Percentiles rank a stretch among this genome's conserved stretches.
Evolutionary conservation across 2,888 invertebrate species (phyloP).

Genomic region (Hydraecia micacea): DNA sequence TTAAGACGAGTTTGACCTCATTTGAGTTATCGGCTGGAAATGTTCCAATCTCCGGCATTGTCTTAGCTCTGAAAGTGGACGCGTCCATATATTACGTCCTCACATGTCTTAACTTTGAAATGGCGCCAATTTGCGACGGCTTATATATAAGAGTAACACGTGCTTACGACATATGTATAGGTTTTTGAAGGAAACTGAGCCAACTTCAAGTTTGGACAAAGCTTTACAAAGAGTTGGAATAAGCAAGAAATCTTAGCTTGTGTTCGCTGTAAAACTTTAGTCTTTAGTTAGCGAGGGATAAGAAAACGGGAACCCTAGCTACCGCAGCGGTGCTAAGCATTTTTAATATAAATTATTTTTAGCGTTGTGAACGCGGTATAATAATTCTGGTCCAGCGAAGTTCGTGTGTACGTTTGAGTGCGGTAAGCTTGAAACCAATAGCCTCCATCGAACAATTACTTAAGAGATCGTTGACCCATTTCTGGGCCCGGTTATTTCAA

Average conservation of each 20-base stretch:
- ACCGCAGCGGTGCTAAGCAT: slow-evolving; percentile 10
- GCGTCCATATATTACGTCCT: slow-evolving; percentile 69
- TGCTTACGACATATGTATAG: slow-evolving; percentile 46
- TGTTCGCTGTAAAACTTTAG: slow-evolving; percentile 46
- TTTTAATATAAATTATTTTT: slow-evolving; percentile 40
- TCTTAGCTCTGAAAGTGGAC: slow-evolving; percentile 77
- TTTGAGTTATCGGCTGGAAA: slow-evolving; percentile 84
- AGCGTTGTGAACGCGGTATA: background rate
- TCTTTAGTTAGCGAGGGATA: slow-evolving; percentile 51
- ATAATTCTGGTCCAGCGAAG: slow-evolving; percentile 35
- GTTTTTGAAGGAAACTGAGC: slow-evolving; percentile 46
- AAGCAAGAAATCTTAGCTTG: slow-evolving; percentile 48
- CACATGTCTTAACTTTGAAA: slow-evolving; percentile 70
- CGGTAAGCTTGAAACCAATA: slow-evolving; percentile 67
- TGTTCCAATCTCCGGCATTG: slow-evolving; percentile 82
- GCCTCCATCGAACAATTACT: slow-evolving; percentile 79
- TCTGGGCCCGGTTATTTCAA: slow-evolving; percentile 74
- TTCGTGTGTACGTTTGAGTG: slow-evolving; percentile 38
- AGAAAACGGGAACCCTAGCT: slow-evolving; percentile 26
- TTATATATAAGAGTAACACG: slow-evolving; percentile 54
- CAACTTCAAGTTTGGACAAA: slow-evolving; percentile 55
- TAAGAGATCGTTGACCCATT: slow-evolving; percentile 83
- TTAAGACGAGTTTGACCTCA: slow-evolving; percentile 80
- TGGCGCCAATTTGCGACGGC: slow-evolving; percentile 66
- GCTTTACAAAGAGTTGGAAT: slow-evolving; percentile 40